These are phyloP conservation scores for Caenorhabditis japonica DNA, from an alignment of 2,888 invertebrate species.

Conservation along the genomic window DNA sequence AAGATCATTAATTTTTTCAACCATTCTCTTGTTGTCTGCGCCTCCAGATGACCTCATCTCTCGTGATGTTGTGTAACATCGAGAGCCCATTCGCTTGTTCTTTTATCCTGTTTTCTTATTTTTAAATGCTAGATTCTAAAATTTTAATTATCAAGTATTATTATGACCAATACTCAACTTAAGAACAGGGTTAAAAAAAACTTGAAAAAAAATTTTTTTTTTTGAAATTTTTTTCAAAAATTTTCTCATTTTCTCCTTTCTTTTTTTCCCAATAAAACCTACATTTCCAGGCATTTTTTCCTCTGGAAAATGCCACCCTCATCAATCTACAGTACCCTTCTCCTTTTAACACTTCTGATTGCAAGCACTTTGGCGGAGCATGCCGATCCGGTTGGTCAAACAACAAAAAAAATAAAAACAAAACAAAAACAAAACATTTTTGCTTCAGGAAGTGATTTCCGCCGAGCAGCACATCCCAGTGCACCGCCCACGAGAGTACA, in stretches of 20 bases:
- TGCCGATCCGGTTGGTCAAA: conserved; percentile 10
- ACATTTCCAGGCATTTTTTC: conserved; percentile 1
- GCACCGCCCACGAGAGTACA: conserved; percentile 13
- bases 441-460: conserved; percentile 20
- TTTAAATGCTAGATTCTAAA: too few relatives aligned
- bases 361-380: too few relatives aligned
- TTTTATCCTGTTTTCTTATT: background rate
- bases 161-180: too few relatives aligned
- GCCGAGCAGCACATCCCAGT: conserved; percentile 41
- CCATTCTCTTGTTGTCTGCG: conserved; percentile 3
- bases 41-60: conserved; percentile 23
- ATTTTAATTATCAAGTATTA: too few relatives aligned
- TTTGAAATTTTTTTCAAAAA: background rate
- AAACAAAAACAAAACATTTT: background rate
- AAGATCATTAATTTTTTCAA: background rate
- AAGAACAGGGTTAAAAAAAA: too few relatives aligned
- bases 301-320: too few relatives aligned
- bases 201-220: background rate
- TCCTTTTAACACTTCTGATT: background rate
- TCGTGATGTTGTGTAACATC: conserved; percentile 1
- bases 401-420: background rate
- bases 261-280: too few relatives aligned
- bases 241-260: background rate
- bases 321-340: too few relatives aligned
- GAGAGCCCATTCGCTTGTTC: background rate